Conservation (phyloP, 1,140 invertebrate species). For the Bathynomus jamesi region DNA sequence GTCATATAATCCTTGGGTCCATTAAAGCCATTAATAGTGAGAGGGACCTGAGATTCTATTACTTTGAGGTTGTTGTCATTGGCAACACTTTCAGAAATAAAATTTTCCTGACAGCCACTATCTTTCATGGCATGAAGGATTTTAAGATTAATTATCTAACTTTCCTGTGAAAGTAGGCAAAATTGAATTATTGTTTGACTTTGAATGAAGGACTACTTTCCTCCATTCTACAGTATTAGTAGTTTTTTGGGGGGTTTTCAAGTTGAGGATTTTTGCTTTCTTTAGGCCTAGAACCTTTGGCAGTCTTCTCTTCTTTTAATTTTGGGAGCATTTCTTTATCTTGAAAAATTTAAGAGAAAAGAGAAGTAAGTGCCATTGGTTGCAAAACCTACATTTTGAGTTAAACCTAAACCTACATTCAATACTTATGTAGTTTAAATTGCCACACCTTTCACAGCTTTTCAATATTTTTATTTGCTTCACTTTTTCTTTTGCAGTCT, state of each 20-base stretch:
- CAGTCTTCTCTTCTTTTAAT: too few relatives aligned
- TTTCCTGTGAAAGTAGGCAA: background rate
- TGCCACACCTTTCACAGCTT: background rate
- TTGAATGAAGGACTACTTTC: background rate
- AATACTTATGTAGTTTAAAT: background rate
- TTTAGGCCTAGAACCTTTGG: background rate
- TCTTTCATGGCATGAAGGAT: background rate
- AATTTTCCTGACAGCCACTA: background rate
- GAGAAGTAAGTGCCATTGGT: background rate
- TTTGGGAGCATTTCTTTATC: too few relatives aligned
- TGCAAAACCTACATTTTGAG: background rate
- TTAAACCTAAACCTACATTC: conserved; percentile 4
- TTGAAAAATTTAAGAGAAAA: too few relatives aligned
- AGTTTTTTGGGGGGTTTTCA: background rate
- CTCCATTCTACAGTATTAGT: background rate
- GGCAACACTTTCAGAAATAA: background rate
- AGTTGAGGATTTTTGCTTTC: background rate
- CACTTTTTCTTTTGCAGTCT: background rate
- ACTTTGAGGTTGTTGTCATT: background rate
- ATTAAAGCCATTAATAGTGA: background rate
- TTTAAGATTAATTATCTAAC: background rate
- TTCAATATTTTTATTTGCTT: background rate
- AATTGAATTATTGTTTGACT: background rate
- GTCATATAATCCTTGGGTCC: background rate
- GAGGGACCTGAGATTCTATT: background rate